phyloP scores from a whole-genome alignment of 2,797 vertebrate genomes.

The Amniataba percoides region DNA sequence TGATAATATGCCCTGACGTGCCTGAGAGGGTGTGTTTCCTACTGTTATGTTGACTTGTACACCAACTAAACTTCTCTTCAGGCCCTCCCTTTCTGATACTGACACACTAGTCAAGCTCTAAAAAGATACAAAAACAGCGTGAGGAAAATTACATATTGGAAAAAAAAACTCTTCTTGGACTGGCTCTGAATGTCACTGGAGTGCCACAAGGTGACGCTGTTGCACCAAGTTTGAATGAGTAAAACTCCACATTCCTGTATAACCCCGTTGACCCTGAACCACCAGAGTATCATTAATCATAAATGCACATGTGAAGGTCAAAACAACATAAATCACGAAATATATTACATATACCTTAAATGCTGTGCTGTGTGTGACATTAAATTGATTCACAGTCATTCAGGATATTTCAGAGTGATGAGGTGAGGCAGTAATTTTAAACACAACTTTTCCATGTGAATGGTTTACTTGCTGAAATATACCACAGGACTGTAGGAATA shows the following conservation, averaged over 20 bases:
- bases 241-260: background rate
- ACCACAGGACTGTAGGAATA: background rate
- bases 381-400: background rate
- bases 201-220: slow-evolving; percentile 48
- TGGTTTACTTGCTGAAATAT: background rate
- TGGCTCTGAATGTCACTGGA: background rate
- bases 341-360: background rate
- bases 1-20: slow-evolving; percentile 27
- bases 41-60: background rate
- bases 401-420: background rate
- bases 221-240: background rate
- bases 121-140: background rate
- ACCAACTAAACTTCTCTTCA: background rate
- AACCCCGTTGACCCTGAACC: background rate
- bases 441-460: background rate
- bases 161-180: background rate
- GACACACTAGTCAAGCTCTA: background rate
- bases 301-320: background rate
- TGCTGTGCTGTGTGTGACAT: background rate
- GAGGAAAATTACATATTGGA: background rate
- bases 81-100: background rate
- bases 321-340: background rate
- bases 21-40: background rate
- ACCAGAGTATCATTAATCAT: background rate
- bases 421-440: background rate